phyloP scores from a whole-genome alignment of 2,113 vertebrate genomes.

The Callospermophilus lateralis region DNA sequence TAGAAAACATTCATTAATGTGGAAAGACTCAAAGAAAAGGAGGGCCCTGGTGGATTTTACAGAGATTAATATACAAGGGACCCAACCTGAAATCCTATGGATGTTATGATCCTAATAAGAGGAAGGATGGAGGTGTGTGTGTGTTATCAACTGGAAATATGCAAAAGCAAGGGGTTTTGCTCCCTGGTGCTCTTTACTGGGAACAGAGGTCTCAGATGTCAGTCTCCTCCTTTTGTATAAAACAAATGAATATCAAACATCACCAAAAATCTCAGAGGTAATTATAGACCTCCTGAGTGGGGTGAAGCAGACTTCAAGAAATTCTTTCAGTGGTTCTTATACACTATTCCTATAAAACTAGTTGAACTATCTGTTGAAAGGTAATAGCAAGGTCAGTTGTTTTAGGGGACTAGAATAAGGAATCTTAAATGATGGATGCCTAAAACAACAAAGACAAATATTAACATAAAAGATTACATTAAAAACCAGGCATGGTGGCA shows the following conservation, averaged over 20 bases:
- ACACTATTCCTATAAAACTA: neutral
- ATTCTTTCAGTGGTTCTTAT: neutral
- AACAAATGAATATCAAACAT: neutral
- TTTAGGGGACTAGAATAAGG: neutral
- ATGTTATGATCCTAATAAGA: too few species aligned
- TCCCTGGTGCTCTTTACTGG: neutral
- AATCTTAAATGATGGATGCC: neutral
- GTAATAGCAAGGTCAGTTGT: neutral
- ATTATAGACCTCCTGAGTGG: neutral
- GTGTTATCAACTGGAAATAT: neutral
- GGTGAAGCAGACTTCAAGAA: neutral
- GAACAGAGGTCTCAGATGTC: neutral
- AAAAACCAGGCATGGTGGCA: too few species aligned
- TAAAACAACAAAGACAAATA: neutral
- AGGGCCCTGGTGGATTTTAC: neutral
- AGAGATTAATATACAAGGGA: neutral
- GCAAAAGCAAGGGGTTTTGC: neutral
- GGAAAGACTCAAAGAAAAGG: neutral
- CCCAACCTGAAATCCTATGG: too few species aligned
- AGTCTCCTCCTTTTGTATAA: neutral
- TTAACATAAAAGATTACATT: neutral
- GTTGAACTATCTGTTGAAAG: neutral
- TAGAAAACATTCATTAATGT: neutral
- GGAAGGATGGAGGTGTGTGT: neutral
- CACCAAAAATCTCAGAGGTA: neutral